These are phyloP conservation scores for Cacajao melanocephalus DNA, from an alignment of 2,797 vertebrate species.

Conservation along the genomic window DNA sequence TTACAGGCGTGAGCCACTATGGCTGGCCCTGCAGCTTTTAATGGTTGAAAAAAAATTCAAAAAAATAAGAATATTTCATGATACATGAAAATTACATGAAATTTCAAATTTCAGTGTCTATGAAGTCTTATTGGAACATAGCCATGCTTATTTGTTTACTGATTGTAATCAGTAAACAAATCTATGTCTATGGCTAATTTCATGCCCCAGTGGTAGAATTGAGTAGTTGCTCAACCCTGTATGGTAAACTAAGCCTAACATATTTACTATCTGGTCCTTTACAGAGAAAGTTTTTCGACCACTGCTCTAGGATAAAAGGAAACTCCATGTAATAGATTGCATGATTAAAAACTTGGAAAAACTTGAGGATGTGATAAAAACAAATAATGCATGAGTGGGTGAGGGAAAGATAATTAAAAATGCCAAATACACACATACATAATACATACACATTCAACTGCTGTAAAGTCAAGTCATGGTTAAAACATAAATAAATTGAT, in stretches of 20 bases:
- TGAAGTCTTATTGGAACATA: not conserved
- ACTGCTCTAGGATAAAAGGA: not conserved
- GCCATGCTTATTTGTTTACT: not conserved
- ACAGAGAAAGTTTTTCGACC: not conserved
- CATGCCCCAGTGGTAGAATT: not conserved
- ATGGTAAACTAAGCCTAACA: not conserved
- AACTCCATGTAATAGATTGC: not conserved
- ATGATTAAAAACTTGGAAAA: not conserved
- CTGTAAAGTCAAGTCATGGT: not conserved
- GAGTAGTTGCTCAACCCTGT: not conserved
- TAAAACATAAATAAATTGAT: not conserved
- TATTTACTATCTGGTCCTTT: not conserved
- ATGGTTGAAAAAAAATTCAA: not conserved
- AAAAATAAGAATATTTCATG: not conserved
- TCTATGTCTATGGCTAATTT: not conserved
- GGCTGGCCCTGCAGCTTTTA: not conserved
- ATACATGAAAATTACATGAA: not conserved
- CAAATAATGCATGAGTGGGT: not conserved
- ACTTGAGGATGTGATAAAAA: not conserved
- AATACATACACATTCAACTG: not conserved
- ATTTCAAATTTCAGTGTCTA: not conserved
- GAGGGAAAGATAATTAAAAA: not conserved
- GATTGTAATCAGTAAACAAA: not conserved
- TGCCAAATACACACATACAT: not conserved
- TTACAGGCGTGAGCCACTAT: not conserved